These are phyloP conservation scores for Microtus agrestis DNA, from an alignment of 2,797 vertebrate genomes.

Conservation along the genomic window DNA sequence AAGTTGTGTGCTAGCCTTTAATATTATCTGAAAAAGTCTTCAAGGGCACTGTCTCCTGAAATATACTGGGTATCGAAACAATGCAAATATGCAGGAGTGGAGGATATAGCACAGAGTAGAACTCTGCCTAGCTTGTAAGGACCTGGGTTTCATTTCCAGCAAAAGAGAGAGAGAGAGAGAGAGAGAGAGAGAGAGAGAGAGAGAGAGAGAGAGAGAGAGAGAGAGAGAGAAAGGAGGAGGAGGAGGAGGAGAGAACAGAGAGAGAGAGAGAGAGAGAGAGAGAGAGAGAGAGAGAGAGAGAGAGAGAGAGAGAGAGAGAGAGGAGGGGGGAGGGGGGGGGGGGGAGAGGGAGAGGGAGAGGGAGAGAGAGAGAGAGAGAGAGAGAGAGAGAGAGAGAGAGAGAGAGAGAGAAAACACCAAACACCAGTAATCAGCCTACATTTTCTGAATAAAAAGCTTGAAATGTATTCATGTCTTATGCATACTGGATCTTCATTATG, in stretches of 20 bases:
- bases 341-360: too few species aligned
- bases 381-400: neutral
- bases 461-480: neutral
- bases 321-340: too few species aligned
- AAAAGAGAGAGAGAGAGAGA: neutral
- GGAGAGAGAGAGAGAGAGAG: neutral
- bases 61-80: neutral
- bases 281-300: neutral
- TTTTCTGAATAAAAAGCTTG: conserved; percentile 34
- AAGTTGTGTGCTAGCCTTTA: neutral
- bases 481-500: neutral
- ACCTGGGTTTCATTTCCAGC: neutral
- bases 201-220: neutral
- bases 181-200: neutral
- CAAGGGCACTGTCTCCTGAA: neutral
- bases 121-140: neutral
- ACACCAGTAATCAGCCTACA: neutral
- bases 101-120: neutral
- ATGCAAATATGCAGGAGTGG: neutral
- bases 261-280: too few species aligned
- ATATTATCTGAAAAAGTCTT: neutral
- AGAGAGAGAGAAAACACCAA: neutral
- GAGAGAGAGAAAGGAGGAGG: neutral
- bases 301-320: neutral
- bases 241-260: too few species aligned